Evolutionary conservation across 2,888 invertebrate species (phyloP).

Genomic region (Zonitis immaculata): DNA sequence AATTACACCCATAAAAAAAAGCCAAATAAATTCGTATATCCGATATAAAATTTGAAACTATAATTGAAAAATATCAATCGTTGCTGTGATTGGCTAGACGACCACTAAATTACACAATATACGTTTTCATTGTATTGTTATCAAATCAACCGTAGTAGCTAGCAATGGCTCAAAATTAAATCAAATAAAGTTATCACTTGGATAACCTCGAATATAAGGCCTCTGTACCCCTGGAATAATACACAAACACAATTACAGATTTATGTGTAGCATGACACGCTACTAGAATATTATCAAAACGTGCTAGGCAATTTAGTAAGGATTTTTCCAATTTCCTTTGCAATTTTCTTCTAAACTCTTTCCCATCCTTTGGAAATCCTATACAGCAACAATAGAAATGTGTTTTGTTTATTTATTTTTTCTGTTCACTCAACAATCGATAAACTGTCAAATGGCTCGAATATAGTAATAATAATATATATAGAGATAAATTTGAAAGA

Average conservation of each 20-base stretch:
- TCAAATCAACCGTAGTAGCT: constrained; percentile 26
- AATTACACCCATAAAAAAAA: not conserved
- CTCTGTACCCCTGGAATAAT: not conserved
- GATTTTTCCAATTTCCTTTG: constrained; percentile 43
- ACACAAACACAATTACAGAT: not conserved
- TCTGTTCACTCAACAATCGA: constrained; percentile 25
- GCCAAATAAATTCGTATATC: too few species aligned
- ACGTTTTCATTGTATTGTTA: constrained; percentile 14
- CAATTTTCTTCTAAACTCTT: constrained; percentile 34
- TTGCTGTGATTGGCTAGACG: not conserved
- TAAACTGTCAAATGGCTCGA: constrained; percentile 30
- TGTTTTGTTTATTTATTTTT: too few species aligned
- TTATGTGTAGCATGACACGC: constrained; percentile 25
- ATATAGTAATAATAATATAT: constrained; percentile 31
- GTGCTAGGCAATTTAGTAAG: constrained; percentile 35
- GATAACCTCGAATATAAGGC: constrained; percentile 23
- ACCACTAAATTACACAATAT: constrained; percentile 13
- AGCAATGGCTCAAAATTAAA: too few species aligned
- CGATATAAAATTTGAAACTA: too few species aligned
- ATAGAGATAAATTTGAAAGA: constrained; percentile 24
- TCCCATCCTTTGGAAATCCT: constrained; percentile 26
- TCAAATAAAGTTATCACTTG: constrained; percentile 39
- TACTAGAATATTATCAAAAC: constrained; percentile 38
- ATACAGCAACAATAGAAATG: constrained; percentile 22
- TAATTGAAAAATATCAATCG: not conserved